Evolutionary conservation across 2,888 invertebrate species (phyloP).

Genomic region (Parochlus steinenii): DNA sequence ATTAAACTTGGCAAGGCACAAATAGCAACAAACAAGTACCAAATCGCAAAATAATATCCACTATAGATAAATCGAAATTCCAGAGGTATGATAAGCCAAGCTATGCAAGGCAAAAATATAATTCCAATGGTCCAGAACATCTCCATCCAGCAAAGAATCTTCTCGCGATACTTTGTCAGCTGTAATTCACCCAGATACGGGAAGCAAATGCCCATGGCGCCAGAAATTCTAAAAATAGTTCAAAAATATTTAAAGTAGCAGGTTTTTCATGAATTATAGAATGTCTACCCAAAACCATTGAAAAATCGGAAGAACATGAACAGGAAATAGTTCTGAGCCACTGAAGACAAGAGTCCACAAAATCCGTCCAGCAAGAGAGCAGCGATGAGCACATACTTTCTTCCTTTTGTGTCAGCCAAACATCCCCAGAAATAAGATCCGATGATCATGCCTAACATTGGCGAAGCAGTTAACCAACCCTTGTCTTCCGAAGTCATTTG

Average conservation of each 20-base stretch:
- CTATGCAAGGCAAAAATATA: conserved; percentile 55
- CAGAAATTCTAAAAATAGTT: conserved; percentile 55
- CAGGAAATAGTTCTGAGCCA: conserved; percentile 52
- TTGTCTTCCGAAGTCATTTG: conserved; percentile 61
- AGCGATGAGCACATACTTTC: conserved; percentile 53
- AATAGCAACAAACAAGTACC: conserved; percentile 65
- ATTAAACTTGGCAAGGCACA: conserved; percentile 54
- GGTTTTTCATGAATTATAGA: no score
- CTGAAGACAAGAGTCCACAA: conserved; percentile 52
- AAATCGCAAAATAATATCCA: conserved; percentile 52
- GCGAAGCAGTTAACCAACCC: conserved; percentile 59
- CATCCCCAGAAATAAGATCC: conserved; percentile 78
- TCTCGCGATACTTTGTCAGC: conserved; percentile 60
- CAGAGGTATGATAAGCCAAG: conserved; percentile 62
- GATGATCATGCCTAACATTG: conserved; percentile 67
- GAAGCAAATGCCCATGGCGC: conserved; percentile 69
- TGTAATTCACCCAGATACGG: conserved; percentile 72
- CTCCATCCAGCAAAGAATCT: conserved; percentile 72
- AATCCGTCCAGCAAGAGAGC: conserved; percentile 57
- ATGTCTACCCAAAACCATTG: conserved; percentile 62
- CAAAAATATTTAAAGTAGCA: no score
- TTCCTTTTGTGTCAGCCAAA: conserved; percentile 69
- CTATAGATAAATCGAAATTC: conserved; percentile 40
- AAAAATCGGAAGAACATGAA: conserved; percentile 58
- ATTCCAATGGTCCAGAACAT: conserved; percentile 71